Percentiles rank a stretch among this genome's conserved stretches.
These are phyloP conservation scores for Antigone vipio DNA, from an alignment of 2,113 vertebrate genomes.

Conservation along the genomic window DNA sequence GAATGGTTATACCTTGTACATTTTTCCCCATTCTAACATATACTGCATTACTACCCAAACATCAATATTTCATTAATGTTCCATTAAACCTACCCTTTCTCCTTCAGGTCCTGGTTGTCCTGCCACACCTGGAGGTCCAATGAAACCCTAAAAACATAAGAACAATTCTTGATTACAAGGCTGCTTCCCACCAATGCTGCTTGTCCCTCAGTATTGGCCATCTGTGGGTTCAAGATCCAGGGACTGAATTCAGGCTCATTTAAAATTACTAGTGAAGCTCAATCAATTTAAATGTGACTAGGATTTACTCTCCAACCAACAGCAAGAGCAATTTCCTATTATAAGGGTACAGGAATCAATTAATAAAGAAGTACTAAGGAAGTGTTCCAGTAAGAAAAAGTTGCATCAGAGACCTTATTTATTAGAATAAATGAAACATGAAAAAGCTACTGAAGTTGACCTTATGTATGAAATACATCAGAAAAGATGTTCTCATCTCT, in stretches of 20 bases:
- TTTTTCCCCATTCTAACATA: not conserved
- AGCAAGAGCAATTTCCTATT: not conserved
- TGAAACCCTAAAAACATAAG: conserved; percentile 86
- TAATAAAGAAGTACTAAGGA: not conserved
- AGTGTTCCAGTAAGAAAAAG: not conserved
- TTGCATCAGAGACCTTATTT: not conserved
- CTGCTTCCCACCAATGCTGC: not conserved
- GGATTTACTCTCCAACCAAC: not conserved
- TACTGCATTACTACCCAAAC: not conserved
- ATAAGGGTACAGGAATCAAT: not conserved
- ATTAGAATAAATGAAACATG: not conserved
- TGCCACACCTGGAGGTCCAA: conserved; percentile 87
- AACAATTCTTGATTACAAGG: not conserved
- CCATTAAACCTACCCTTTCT: conserved; percentile 82
- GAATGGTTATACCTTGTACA: not conserved
- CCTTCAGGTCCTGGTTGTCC: conserved; percentile 89
- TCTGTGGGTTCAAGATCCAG: not conserved
- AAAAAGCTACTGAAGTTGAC: not conserved
- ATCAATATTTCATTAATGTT: not conserved
- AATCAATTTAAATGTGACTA: not conserved
- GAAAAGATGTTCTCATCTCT: not conserved
- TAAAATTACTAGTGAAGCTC: not conserved
- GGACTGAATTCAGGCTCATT: not conserved
- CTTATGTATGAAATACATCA: not conserved
- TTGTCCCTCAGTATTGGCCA: not conserved